These are phyloP conservation scores for Melanaphis sacchari DNA, from an alignment of 1,140 invertebrate genomes.

Conservation along the genomic window DNA sequence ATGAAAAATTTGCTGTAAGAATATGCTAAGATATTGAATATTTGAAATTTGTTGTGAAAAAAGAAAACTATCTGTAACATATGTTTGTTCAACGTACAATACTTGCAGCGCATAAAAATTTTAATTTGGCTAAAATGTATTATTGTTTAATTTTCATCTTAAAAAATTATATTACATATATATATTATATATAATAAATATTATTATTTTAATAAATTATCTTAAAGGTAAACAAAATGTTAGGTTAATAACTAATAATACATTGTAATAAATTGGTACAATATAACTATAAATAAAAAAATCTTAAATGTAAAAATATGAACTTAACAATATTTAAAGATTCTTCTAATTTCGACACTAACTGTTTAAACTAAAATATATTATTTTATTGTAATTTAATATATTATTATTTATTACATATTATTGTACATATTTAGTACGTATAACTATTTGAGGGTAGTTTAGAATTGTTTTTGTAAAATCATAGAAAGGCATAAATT, in stretches of 20 bases:
- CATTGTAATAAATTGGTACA: neutral
- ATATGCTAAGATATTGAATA: too few relatives aligned
- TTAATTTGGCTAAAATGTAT: neutral
- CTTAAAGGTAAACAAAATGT: neutral
- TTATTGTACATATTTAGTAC: neutral
- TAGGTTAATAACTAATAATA: neutral
- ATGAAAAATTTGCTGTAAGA: too few relatives aligned
- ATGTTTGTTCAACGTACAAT: neutral
- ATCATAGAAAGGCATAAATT: too few relatives aligned
- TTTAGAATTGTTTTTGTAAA: neutral
- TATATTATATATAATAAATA: neutral
- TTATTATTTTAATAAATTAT: neutral
- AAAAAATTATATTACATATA: too few relatives aligned
- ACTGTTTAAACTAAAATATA: too few relatives aligned
- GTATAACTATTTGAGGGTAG: neutral
- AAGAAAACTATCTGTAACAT: neutral
- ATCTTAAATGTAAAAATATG: neutral
- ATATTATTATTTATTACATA: neutral
- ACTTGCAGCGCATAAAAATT: neutral
- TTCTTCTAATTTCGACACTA: too few relatives aligned
- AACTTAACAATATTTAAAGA: too few relatives aligned
- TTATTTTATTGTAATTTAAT: neutral
- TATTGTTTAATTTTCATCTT: neutral
- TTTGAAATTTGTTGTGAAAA: too few relatives aligned
- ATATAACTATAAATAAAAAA: neutral